Evolutionary conservation across 1,140 invertebrate species (phyloP), one percentile per base, ranked within the genome.

Genomic region (Ips nitidus): DNA sequence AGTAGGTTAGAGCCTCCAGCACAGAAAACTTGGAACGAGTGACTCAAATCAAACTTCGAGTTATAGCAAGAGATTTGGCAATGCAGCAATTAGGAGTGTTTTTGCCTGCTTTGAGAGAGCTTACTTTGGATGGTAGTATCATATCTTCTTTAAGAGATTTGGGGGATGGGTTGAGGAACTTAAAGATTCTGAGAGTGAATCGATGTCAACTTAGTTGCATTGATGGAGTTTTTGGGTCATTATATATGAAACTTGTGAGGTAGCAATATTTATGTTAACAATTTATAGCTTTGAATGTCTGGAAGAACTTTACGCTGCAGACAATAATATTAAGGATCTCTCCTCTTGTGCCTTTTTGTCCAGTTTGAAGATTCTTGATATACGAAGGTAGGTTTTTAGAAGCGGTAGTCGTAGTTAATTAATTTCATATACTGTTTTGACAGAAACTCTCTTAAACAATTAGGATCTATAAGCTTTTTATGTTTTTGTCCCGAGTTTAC

Each of bases 61-160:
- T 89, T 0, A 84, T 89, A 5, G 84, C 86, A 2, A 82, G 84
- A 63, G 83, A 87, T 6, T 79, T 87, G 0, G 86, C 87, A 42
- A 75, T 90, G 37, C 84, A 87, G 22, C 78, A 87, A 40, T 76
- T 90, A 0, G 83, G 85, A 41, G 79, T 86, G 0, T 84, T 87
- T 43, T 81, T 85, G n/a, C 88, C 88, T 7, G 78, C 83, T 38
- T 77, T 91, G 6, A 80, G 83, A 40, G 82, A 82, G 37, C 77
- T 91, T 3, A 85, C 83, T 45, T 75, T 91, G 1, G 88, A 89
- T 69, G 88, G 88, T 39, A 90, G 88, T 71, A 83, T 85, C 37
- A 74, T 91, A 0, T 80, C 81, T 2, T 88, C 87, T 1, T 76
- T 91, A 8, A 80, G 88, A 42, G 89, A 90, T 72, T 80, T 91